Evolutionary conservation across 2,113 vertebrate genomes (phyloP).

Genomic region (Chionis minor): DNA sequence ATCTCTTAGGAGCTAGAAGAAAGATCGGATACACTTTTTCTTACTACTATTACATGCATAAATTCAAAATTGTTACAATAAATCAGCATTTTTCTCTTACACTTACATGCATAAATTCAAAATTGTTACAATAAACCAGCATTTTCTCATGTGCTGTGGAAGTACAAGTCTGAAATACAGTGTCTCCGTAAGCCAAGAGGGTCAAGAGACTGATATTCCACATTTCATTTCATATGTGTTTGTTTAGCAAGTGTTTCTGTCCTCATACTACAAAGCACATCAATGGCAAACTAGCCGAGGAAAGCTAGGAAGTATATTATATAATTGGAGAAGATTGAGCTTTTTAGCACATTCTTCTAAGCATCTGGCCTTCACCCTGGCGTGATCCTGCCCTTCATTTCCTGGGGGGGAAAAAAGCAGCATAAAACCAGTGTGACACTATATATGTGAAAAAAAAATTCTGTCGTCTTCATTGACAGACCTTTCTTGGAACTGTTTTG

Average conservation of each 20-base stretch:
- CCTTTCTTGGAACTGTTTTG: slow-evolving; percentile 94
- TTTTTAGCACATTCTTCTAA: not conserved
- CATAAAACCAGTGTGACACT: not conserved
- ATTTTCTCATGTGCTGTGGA: not conserved
- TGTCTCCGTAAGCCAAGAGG: not conserved
- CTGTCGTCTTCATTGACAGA: slow-evolving; percentile 54
- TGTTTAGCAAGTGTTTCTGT: not conserved
- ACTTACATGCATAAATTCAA: not conserved
- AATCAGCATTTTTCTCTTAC: not conserved
- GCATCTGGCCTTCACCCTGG: not conserved
- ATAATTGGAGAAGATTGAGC: not conserved
- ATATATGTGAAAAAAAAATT: not conserved
- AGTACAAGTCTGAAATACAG: not conserved
- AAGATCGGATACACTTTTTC: not conserved
- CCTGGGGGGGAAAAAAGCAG: not conserved
- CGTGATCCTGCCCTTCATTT: not conserved
- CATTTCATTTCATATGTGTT: not conserved
- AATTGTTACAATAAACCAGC: not conserved
- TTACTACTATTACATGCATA: not conserved
- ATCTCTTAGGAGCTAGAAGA: not conserved
- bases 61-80: not conserved
- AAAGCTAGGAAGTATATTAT: not conserved
- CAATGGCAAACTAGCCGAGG: not conserved
- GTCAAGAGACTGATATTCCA: not conserved
- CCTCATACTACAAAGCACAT: not conserved